Evolutionary conservation across 2,113 vertebrate species (phyloP).

Genomic region (Miniopterus natalensis): DNA sequence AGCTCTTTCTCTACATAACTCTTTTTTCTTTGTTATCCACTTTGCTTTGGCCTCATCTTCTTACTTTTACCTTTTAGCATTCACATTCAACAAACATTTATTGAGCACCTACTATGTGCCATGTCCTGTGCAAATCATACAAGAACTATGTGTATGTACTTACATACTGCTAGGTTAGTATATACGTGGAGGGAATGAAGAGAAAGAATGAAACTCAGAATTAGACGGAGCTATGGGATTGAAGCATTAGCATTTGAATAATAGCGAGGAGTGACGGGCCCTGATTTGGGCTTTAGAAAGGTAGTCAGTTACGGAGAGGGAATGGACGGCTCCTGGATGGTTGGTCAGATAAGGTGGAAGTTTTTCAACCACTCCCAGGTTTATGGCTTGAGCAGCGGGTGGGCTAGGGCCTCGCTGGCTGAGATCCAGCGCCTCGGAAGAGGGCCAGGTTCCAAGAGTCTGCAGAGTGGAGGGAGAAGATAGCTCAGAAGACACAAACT

Average conservation of each 20-base stretch:
- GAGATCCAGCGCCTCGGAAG: not conserved
- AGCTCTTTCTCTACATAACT: not conserved
- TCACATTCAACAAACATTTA: not conserved
- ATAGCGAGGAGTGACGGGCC: not conserved
- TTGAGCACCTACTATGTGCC: not conserved
- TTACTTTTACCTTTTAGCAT: not conserved
- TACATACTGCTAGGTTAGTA: not conserved
- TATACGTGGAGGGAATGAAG: not conserved
- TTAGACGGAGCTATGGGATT: not conserved
- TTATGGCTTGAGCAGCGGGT: not conserved
- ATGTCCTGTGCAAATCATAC: not conserved
- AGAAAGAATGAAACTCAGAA: not conserved
- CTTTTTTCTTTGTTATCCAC: not conserved
- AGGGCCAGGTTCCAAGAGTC: not conserved
- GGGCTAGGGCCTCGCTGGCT: not conserved
- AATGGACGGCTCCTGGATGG: not conserved
- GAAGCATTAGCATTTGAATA: not conserved
- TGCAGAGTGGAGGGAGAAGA: conserved; percentile 17
- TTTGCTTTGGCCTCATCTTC: not conserved
- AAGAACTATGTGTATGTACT: not conserved
- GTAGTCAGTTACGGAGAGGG: not conserved
- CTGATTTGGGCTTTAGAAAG: not conserved
- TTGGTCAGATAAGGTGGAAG: not conserved
- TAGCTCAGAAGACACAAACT: conserved; percentile 6
- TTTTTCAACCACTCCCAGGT: not conserved